Base-by-base conservation (phyloP, 2,888 invertebrate species). In the Rapana venosa region DNA sequence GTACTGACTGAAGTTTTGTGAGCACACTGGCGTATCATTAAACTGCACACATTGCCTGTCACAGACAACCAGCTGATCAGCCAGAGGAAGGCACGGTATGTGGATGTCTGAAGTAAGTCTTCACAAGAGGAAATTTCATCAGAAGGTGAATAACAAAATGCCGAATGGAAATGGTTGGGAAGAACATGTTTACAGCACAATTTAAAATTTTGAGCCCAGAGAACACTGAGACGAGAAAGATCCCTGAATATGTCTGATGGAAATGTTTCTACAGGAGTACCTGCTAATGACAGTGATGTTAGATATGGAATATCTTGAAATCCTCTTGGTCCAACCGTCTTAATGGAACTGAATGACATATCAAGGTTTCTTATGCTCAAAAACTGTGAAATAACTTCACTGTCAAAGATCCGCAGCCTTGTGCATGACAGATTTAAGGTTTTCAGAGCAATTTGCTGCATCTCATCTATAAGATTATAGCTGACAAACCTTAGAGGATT, bases 71-170 rank as follows among this genome's bases (percentile, higher is more conserved):
- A 35, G 26, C 88, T 90, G 56, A 87, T 35, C 22, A 88, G 17
- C 87, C 88, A 90, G 26, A 91, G 77, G 2, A 88, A 81, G 20
- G 81, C 90, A 0, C 91, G 88, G 58, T 90, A 61, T 5, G 88
- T n/a, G 35, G 35, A 6, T 0, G 90, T 79, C 22, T 90, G 83
- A 20, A 91, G 88, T 20, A 91, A 85, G n/a, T 74, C 74, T 74
- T 74, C 74, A n/a, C 74, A 74, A n/a, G 74, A 74, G 11, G 74
- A 74, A 74, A 74, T 74, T 11, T 74, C n/a, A n/a, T 74, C 74
- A n/a, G 22, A n/a, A n/a, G 74, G 74, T n/a, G 74, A 74, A n/a
- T n/a, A n/a, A n/a, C 74, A 74, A 74, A 74, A 74, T 5, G 11
- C n/a, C n/a, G 8, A 11, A 5, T 74, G 11, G n/a, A 74, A 74